These are phyloP conservation scores for Todiramphus saurophagus DNA, from an alignment of 2,113 vertebrate genomes.

Conservation along the genomic window DNA sequence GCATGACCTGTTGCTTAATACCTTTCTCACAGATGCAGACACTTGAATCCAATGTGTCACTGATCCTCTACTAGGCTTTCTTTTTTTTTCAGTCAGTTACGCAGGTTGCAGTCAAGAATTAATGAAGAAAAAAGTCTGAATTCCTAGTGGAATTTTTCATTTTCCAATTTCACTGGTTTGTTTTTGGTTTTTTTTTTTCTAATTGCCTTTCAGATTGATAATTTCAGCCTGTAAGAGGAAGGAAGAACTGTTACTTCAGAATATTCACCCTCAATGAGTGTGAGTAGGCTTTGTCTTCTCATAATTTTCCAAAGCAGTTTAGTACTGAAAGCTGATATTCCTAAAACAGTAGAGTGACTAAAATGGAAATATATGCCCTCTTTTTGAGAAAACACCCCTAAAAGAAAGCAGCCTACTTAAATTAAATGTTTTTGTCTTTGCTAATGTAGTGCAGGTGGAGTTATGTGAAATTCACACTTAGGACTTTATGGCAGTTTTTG, in stretches of 20 bases:
- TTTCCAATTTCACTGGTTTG: not conserved
- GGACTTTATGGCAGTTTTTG: not conserved
- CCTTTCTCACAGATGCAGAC: not conserved
- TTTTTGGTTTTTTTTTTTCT: not conserved
- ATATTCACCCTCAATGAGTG: not conserved
- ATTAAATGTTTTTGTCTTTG: not conserved
- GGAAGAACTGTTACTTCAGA: not conserved
- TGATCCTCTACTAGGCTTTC: not conserved
- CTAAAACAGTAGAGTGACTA: not conserved
- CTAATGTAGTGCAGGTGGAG: not conserved
- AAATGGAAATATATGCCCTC: not conserved
- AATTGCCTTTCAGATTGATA: not conserved
- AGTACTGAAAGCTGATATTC: not conserved
- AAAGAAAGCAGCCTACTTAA: not conserved
- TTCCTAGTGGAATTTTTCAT: not conserved
- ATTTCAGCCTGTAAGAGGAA: not conserved
- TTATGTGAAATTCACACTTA: not conserved
- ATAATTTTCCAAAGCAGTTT: not conserved
- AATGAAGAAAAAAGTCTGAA: not conserved
- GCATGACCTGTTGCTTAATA: slow-evolving; percentile 17
- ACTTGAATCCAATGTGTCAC: not conserved
- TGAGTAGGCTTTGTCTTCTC: not conserved
- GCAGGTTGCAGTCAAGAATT: not conserved
- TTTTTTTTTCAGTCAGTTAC: not conserved
- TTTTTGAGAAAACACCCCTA: not conserved